phyloP scores from a whole-genome alignment of 2,113 vertebrate species.

The Neodon shergylaensis region DNA sequence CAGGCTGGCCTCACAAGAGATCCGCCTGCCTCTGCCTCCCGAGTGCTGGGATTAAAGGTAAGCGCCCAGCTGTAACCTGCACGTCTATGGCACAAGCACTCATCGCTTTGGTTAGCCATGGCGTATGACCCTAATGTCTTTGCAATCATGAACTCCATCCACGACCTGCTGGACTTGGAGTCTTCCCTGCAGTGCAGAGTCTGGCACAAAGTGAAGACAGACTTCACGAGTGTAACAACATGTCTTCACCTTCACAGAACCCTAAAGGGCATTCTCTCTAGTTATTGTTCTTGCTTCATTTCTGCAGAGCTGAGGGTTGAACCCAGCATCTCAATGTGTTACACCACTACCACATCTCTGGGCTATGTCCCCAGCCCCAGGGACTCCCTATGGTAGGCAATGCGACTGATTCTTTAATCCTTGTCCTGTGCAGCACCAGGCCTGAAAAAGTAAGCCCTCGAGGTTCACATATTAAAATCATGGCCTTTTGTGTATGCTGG shows the following conservation, averaged over 20 bases:
- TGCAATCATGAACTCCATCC: neutral
- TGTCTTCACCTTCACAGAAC: neutral
- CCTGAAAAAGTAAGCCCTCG: neutral
- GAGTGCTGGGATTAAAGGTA: too few relatives aligned
- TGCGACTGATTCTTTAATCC: neutral
- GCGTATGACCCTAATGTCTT: neutral
- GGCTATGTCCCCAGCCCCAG: neutral
- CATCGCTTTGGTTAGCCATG: neutral
- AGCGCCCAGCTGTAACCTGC: too few relatives aligned
- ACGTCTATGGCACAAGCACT: neutral
- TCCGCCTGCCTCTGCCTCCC: too few relatives aligned
- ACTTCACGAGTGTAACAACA: neutral
- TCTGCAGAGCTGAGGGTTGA: neutral
- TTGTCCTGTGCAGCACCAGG: neutral
- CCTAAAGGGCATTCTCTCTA: neutral
- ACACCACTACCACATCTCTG: neutral
- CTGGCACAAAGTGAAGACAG: neutral
- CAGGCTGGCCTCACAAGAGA: too few relatives aligned
- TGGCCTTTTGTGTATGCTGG: neutral
- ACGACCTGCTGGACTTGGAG: neutral
- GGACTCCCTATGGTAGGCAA: neutral
- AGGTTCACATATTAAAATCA: neutral
- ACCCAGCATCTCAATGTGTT: neutral
- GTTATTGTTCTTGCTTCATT: neutral
- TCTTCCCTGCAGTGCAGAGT: neutral